These are phyloP conservation scores for Tricholaema leucomelas DNA, from an alignment of 2,113 vertebrate genomes.

Conservation along the genomic window DNA sequence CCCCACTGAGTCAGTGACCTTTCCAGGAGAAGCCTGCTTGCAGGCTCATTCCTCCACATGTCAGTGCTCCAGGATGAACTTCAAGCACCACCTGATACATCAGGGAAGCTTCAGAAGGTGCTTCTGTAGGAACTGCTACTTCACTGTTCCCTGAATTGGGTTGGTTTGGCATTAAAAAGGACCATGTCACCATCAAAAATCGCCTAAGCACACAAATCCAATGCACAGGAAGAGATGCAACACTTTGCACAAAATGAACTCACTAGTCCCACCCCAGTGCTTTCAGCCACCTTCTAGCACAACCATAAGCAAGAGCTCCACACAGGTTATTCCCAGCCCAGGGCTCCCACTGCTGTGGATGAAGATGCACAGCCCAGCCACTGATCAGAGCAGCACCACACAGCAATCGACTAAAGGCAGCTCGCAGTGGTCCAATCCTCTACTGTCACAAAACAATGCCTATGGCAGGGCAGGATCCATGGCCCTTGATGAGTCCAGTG, in stretches of 20 bases:
- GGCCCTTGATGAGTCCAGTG: no score
- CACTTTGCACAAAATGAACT: neutral
- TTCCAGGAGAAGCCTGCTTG: neutral
- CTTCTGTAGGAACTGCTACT: neutral
- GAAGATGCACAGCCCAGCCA: neutral
- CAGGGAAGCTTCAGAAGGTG: neutral
- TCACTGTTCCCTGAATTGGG: neutral
- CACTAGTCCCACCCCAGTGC: neutral
- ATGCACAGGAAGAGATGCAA: neutral
- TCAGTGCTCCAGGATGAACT: neutral
- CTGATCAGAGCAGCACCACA: rapidly evolving
- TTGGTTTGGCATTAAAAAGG: neutral
- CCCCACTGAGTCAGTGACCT: neutral
- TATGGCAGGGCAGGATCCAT: no score
- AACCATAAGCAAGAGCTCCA: neutral
- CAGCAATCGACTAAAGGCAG: neutral
- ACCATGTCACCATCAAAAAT: neutral
- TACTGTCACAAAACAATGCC: no score
- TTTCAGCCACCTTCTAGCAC: neutral
- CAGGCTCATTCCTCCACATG: neutral
- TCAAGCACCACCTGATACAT: neutral
- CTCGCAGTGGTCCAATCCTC: rapidly evolving
- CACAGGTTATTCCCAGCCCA: rapidly evolving
- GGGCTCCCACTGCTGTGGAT: neutral
- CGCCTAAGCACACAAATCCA: neutral